Base-by-base conservation (phyloP, 2,888 invertebrate species). In the Polyploca ridens region DNA sequence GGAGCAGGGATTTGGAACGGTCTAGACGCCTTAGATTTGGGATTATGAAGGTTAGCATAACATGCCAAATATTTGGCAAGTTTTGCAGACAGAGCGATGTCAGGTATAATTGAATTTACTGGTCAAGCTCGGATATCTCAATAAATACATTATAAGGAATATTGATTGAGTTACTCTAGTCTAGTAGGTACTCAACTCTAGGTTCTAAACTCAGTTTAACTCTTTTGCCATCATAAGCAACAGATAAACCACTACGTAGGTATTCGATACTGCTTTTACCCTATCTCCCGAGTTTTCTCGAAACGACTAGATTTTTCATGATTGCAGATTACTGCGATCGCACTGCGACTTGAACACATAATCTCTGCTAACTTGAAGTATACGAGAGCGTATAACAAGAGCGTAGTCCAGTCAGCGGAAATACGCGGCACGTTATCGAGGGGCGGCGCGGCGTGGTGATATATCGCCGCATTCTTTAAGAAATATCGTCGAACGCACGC, bases 381-480 rank as follows among this genome's bases (percentile, higher is more conserved):
- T 38, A 10, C 7, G 41, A 54, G 19, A n/a, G 3, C 54, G 54
- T 16, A 54, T 54, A 54, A 54, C 54, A 14, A 46, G 46, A 49
- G 49, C 49, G 49, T 19, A 77, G 82, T 81, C 80, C 79, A 86
- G 82, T 85, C 84, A 84, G 84, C 85, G 81, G 85, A 85, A 87
- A 88, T 81, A 75, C 77, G 84, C 85, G 83, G 81, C 82, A 80
- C 82, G 84, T 84, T 88, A 87, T 88, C 84, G 86, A 85, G 87
- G 89, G 88, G 85, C 76, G 81, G 77, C 78, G 82, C 78, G 72
- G 75, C 77, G 87, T 91, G 91, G 27, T 35, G 35, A 93, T 92
- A 90, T 90, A 91, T 92, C 75, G 88, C 75, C 81, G 81, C 80
- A 84, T 86, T 87, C 83, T 79, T 79, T 74, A 82, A 89, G 87